Base-by-base conservation (phyloP, 1,140 invertebrate species). In the Drosophila insularis region DNA sequence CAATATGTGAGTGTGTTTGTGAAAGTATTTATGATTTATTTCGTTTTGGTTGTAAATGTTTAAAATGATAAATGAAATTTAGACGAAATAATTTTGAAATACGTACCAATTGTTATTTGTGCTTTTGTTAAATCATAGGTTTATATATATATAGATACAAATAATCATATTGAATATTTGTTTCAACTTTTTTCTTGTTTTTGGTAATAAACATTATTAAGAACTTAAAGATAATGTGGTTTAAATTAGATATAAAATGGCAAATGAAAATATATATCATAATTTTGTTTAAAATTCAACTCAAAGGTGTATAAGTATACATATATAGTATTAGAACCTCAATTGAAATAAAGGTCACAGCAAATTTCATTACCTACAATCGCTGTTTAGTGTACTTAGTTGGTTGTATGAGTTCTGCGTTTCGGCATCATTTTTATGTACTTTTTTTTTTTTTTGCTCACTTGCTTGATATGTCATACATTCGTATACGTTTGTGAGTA, bases 11-110 rank as follows among this genome's bases (percentile, higher is more conserved):
- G 58, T 55, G 53, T 73, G 2, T 23, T 35, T 58, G 46, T 43
- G 35, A 27, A 4, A n/a, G 23, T 50, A 40, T 40, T 11, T 50
- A 63, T 46, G 39, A 27, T 5, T 35, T 60, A 19, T 54, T 17
- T 50, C 62, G 53, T 43, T 35, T 50, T 61, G 35, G 78, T 63
- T 56, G 27, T 27, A 27, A 53, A 68, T 53, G 71, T 55, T 53
- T 17, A 2, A 86, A 86, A 86, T 68, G n/a, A 87, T 61, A 87
- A 76, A 19, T 61, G 23, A 65, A 64, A 76, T 73, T 66, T 68
- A 87, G 58, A 66, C 71, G 46, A 75, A 67, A 78, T 76, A 91
- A 91, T 91, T 91, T 91, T 91, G 85, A 91, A 90, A 91, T 91
- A 91, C 89, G 62, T 91, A 91, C 89, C 89, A 91, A 91, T 91